Conservation (phyloP, 2,797 vertebrate species). For the Serranus cabrilla region DNA sequence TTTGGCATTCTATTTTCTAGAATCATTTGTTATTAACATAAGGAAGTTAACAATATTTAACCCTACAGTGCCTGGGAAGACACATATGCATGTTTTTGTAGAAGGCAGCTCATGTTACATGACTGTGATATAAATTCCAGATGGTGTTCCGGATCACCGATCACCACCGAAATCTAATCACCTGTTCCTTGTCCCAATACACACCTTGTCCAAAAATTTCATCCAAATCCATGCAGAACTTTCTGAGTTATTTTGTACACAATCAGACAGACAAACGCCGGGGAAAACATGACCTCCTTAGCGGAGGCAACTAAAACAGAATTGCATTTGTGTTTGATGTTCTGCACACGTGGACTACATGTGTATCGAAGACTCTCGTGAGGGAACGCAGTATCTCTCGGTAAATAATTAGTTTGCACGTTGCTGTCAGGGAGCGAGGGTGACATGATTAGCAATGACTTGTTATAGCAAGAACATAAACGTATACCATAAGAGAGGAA, state of each 20-base stretch:
- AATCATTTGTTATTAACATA: neutral
- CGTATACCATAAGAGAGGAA: slow-evolving; percentile 2
- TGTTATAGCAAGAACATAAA: slow-evolving; percentile 47
- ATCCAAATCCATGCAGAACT: too few species aligned
- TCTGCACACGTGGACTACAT: neutral
- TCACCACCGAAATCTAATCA: too few species aligned
- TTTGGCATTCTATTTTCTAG: neutral
- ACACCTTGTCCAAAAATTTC: too few species aligned
- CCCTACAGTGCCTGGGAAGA: slow-evolving; percentile 13
- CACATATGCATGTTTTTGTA: too few species aligned
- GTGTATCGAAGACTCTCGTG: slow-evolving; percentile 26
- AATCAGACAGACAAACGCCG: too few species aligned
- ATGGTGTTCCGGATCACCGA: too few species aligned
- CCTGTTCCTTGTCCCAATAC: too few species aligned
- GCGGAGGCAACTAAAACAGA: too few species aligned
- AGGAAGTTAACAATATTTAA: slow-evolving; percentile 17
- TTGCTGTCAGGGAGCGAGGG: slow-evolving; percentile 50
- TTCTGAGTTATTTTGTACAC: too few species aligned
- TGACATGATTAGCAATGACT: slow-evolving; percentile 31
- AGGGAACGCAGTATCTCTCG: slow-evolving; percentile 22
- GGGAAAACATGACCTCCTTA: too few species aligned
- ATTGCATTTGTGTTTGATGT: neutral
- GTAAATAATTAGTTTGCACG: slow-evolving; percentile 62
- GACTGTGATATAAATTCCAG: too few species aligned
- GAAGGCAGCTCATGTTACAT: slow-evolving; percentile 35